phyloP scores from a whole-genome alignment of 2,113 vertebrate species.

The Sciurus niger region DNA sequence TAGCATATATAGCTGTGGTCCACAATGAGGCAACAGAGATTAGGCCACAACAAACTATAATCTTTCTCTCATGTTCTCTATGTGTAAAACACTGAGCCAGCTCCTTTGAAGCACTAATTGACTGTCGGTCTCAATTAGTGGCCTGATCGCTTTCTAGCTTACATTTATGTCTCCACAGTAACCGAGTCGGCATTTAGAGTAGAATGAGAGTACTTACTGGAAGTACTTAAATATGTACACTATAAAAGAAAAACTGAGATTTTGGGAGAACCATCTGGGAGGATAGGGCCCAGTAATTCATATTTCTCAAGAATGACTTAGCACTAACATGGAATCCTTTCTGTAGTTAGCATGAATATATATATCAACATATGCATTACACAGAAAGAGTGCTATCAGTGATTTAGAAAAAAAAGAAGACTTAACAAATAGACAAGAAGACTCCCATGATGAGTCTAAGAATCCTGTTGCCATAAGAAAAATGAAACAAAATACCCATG shows the following conservation, averaged over 20 bases:
- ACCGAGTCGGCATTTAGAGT: constrained; percentile 80
- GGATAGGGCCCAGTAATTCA: constrained; percentile 24
- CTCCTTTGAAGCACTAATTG: constrained; percentile 92
- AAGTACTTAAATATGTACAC: constrained; percentile 77
- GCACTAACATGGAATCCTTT: neutral
- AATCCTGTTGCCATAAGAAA: neutral
- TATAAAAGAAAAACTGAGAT: constrained; percentile 70
- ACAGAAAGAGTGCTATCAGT: neutral
- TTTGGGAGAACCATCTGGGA: constrained; percentile 63
- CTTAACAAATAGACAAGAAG: neutral
- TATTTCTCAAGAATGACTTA: constrained; percentile 9
- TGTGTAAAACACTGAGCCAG: constrained; percentile 88
- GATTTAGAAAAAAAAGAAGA: neutral
- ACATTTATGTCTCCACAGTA: constrained; percentile 88
- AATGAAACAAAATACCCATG: neutral
- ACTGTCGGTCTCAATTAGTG: constrained; percentile 90
- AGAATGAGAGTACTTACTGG: constrained; percentile 60
- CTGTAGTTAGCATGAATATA: neutral
- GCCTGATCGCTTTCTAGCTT: constrained; percentile 87
- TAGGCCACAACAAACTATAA: constrained; percentile 86
- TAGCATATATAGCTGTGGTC: constrained; percentile 85
- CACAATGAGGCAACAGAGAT: constrained; percentile 87
- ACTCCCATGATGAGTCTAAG: neutral
- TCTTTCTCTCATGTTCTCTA: constrained; percentile 87
- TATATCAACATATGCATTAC: neutral